Evolutionary conservation across 2,888 invertebrate genomes (phyloP), one percentile per base, ranked within the genome.

Genomic region (Empis livida): DNA sequence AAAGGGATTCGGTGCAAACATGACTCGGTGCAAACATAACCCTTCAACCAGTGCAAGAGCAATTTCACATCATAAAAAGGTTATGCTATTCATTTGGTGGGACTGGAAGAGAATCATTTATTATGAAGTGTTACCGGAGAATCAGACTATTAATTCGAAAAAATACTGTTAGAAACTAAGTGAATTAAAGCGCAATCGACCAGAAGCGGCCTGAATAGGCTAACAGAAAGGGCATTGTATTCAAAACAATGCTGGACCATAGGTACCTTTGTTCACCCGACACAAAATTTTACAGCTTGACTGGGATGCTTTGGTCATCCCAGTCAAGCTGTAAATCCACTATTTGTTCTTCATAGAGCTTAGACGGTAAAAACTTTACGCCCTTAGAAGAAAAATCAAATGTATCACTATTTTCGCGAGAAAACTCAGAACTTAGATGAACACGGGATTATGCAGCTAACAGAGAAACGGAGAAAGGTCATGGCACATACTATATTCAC

Each of bases 71-170:
- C 35, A 35, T n/a, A 43, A 44, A 45, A 55, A 51, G 42, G 50
- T 55, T 45, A 40, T 54, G 47, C 49, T 54, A 46, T 53, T 46
- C 42, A 49, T 53, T 53, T 55, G 57, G 53, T 56, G 54, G 55
- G 50, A 56, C 51, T 55, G 50, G 44, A 49, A 54, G 42, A 51
- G 52, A 43, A 48, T 53, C 30, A 43, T 53, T 42, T 43, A 51
- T 40, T 54, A 49, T 48, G 53, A 56, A 49, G 46, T 50, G 17
- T 51, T 56, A 16, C 39, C 47, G 35, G 43, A 37, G 11, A 50
- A 46, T 41, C 45, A 49, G 52, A 54, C 51, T 5, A 31, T 52
- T 49, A 50, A 54, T 52, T 54, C 51, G 15, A 32, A 42, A 27
- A 45, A 56, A 27, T 54, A 56, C 42, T 55, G 55, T 51, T 35